phyloP scores from a whole-genome alignment of 1,140 invertebrate genomes.

The Formica selysi region DNA sequence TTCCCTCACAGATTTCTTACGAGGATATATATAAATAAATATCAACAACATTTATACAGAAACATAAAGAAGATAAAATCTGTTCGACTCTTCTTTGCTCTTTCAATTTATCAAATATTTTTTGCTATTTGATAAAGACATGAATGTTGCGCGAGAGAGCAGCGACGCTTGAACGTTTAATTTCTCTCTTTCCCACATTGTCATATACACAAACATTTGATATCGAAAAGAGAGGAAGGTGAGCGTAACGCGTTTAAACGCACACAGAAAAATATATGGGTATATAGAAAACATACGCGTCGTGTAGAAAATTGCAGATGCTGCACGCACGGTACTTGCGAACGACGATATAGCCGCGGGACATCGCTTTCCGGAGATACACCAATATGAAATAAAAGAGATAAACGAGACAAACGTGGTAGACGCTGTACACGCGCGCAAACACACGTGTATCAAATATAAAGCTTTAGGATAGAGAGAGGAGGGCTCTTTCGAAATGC shows the following conservation, averaged over 20 bases:
- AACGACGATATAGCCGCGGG: constrained; percentile 33
- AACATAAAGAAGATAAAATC: not conserved
- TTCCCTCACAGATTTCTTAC: not conserved
- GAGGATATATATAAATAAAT: too few relatives aligned
- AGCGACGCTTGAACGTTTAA: constrained; percentile 53
- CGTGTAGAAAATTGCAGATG: constrained; percentile 65
- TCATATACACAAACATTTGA: constrained; percentile 52
- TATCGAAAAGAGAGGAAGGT: constrained; percentile 45
- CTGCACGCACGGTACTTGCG: constrained; percentile 25
- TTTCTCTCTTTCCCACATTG: constrained; percentile 3
- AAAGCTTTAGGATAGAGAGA: constrained; percentile 7
- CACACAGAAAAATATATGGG: constrained; percentile 30
- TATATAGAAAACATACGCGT: not conserved
- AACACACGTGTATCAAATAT: not conserved
- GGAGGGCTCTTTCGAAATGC: constrained; percentile 23
- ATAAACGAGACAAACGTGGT: constrained; percentile 51
- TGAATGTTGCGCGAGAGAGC: not conserved
- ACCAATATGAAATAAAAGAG: constrained; percentile 66
- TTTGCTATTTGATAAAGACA: constrained; percentile 25
- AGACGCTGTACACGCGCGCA: too few relatives aligned
- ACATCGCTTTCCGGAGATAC: constrained; percentile 55
- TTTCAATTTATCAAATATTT: not conserved
- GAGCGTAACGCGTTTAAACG: constrained; percentile 32
- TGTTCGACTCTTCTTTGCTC: not conserved
- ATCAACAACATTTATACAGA: not conserved